These are phyloP conservation scores for Callyntrura sp. DNA, from an alignment of 2,888 invertebrate genomes.

Conservation along the genomic window DNA sequence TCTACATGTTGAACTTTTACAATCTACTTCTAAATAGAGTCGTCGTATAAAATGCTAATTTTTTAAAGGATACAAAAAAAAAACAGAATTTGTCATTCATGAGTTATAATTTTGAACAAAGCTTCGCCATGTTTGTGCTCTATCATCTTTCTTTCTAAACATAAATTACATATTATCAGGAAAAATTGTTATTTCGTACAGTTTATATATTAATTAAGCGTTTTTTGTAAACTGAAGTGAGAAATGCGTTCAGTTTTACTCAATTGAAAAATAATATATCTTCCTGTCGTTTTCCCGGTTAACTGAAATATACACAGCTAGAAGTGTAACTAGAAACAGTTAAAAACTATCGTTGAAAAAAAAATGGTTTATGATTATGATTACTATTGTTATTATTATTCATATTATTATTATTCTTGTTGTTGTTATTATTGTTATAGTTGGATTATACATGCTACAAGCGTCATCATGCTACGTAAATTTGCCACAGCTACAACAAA, in stretches of 20 bases:
- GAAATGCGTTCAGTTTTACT: constrained; percentile 13
- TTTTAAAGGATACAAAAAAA: constrained; percentile 14
- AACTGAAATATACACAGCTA: constrained; percentile 34
- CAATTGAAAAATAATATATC: constrained; percentile 28
- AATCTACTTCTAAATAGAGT: constrained; percentile 17
- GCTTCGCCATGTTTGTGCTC: constrained; percentile 47
- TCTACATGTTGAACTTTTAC: constrained; percentile 13
- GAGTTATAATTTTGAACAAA: constrained; percentile 45
- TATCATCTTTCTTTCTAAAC: constrained; percentile 36
- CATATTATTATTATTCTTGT: not conserved
- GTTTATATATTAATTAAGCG: constrained; percentile 44
- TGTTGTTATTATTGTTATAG: constrained; percentile 9
- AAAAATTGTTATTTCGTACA: constrained; percentile 42
- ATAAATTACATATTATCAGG: constrained; percentile 10
- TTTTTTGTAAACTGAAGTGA: constrained; percentile 40
- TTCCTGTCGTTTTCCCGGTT: constrained; percentile 44
- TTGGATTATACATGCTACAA: not conserved
- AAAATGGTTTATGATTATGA: constrained; percentile 18
- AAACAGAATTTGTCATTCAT: constrained; percentile 23
- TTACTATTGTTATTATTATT: not conserved
- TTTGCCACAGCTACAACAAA: constrained; percentile 17
- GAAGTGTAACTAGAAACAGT: constrained; percentile 1
- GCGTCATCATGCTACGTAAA: constrained; percentile 30
- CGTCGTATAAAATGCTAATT: constrained; percentile 42
- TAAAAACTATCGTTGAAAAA: not conserved